These are phyloP conservation scores for Cherax quadricarinatus DNA, from an alignment of 1,140 invertebrate species.

Conservation along the genomic window DNA sequence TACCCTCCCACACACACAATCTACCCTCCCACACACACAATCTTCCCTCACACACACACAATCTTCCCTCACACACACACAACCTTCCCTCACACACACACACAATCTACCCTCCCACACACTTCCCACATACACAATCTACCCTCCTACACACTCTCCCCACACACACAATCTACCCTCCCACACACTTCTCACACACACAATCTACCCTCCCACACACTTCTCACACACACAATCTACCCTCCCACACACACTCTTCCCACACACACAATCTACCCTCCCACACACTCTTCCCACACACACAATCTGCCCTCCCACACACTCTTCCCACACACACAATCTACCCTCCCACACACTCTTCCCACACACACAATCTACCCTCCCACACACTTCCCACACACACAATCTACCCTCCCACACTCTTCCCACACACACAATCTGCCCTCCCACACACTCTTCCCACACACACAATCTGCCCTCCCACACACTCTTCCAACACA, in stretches of 20 bases:
- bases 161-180: conserved; percentile 39
- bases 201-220: background rate
- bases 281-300: too few species aligned
- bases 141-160: background rate
- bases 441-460: too few species aligned
- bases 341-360: background rate
- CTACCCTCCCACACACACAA: too few species aligned
- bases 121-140: too few species aligned
- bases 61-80: conserved; percentile 37
- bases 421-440: conserved; percentile 17
- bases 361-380: too few species aligned
- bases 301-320: too few species aligned
- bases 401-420: background rate
- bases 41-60: conserved; percentile 15
- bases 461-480: too few species aligned
- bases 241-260: background rate
- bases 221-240: too few species aligned
- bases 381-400: too few species aligned
- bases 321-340: conserved; percentile 8
- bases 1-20: too few species aligned
- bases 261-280: conserved; percentile 12
- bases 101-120: background rate
- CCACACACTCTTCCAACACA: too few species aligned
- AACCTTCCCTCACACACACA: conserved; percentile 28
- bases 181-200: conserved; percentile 23